Percentiles rank a stretch among this genome's conserved stretches.
phyloP scores from a whole-genome alignment of 1,140 invertebrate species.

The Drosophila jambulina region DNA sequence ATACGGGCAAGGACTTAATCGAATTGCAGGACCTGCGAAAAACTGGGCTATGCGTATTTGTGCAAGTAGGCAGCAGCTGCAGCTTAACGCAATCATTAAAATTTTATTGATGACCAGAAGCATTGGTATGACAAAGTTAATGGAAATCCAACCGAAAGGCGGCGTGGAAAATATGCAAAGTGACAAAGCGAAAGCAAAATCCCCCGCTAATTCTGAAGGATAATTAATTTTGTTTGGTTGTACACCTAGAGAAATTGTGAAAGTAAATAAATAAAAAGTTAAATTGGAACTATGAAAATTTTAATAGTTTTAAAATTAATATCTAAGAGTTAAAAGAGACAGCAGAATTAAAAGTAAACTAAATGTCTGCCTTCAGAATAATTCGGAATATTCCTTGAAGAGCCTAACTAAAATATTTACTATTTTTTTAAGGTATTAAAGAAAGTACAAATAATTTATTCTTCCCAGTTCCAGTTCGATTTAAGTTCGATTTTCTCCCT shows the following conservation, averaged over 20 bases:
- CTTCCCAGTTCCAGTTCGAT: neutral
- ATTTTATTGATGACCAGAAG: conserved; percentile 71
- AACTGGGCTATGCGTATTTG: conserved; percentile 5
- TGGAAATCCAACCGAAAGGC: conserved; percentile 52
- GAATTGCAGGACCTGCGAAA: conserved; percentile 48
- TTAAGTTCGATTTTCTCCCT: conserved; percentile 3
- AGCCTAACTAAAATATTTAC: too few species aligned
- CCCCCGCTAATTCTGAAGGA: conserved; percentile 70
- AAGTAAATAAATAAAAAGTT: neutral
- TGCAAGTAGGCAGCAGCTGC: conserved; percentile 31
- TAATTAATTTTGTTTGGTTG: conserved; percentile 73
- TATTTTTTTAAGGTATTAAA: neutral
- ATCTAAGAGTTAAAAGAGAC: neutral
- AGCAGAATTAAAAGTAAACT: neutral
- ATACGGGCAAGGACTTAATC: conserved; percentile 44
- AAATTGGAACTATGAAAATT: neutral
- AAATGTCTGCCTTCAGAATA: neutral
- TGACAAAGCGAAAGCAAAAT: conserved; percentile 53
- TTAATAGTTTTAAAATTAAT: neutral
- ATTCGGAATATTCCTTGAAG: neutral
- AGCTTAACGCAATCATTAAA: conserved; percentile 63
- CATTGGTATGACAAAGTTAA: conserved; percentile 61
- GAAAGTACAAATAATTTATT: too few species aligned
- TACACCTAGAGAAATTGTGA: conserved; percentile 19
- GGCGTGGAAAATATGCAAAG: conserved; percentile 77